Evolutionary conservation across 2,113 vertebrate genomes (phyloP).

Genomic region (Lontra canadensis): DNA sequence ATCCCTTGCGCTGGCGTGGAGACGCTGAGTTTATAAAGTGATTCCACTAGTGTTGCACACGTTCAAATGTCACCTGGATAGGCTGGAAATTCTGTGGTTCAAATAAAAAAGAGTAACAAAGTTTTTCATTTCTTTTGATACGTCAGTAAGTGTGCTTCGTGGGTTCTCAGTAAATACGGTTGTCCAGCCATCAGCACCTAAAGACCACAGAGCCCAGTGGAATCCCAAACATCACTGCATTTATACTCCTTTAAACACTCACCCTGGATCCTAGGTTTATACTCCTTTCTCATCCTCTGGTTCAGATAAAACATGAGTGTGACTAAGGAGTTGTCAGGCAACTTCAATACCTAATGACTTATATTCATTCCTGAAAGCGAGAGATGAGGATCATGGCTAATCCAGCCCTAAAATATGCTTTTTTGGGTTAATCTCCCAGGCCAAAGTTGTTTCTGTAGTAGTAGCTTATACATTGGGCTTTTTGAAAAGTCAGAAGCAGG

Average conservation of each 20-base stretch:
- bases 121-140: neutral
- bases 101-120: neutral
- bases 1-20: neutral
- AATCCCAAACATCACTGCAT: neutral
- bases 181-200: neutral
- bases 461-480: neutral
- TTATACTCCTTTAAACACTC: neutral
- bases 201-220: neutral
- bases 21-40: neutral
- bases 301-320: conserved; percentile 12
- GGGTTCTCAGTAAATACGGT: neutral
- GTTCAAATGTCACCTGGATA: conserved; percentile 3
- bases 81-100: neutral
- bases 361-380: neutral
- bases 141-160: neutral
- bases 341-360: neutral
- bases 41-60: neutral
- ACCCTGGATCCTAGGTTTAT: neutral
- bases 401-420: conserved; percentile 12
- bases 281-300: neutral
- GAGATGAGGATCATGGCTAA: neutral
- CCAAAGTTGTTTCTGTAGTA: neutral
- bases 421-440: conserved; percentile 4
- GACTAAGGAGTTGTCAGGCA: conserved; percentile 45
- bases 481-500: neutral